These are phyloP conservation scores for Epinephelus fuscoguttatus DNA, from an alignment of 2,113 vertebrate species.

Conservation along the genomic window DNA sequence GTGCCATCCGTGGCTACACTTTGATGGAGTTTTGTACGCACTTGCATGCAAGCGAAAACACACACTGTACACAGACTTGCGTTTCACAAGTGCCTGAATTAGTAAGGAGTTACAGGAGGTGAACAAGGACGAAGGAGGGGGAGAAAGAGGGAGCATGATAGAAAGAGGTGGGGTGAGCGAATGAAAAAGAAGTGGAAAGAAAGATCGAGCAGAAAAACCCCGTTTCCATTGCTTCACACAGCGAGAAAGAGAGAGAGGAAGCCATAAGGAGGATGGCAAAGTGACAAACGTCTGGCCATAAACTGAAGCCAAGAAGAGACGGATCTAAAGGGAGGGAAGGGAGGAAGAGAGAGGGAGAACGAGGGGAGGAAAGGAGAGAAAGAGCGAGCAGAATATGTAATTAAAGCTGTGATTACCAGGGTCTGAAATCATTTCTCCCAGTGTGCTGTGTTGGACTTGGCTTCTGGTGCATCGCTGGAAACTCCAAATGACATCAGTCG, in stretches of 20 bases:
- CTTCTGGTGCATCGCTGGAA: slow-evolving; percentile 54
- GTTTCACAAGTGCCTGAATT: slow-evolving; percentile 34
- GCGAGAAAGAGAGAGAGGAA: slow-evolving; percentile 58
- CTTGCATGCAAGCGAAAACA: neutral
- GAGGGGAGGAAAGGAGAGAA: neutral
- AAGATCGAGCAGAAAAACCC: slow-evolving; percentile 59
- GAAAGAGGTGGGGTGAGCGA: slow-evolving; percentile 18
- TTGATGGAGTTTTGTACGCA: slow-evolving; percentile 19
- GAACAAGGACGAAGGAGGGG: neutral
- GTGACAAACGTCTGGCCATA: slow-evolving; percentile 79
- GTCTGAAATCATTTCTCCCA: slow-evolving; percentile 74
- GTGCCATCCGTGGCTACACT: neutral
- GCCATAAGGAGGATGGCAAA: slow-evolving; percentile 76
- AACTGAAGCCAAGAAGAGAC: slow-evolving; percentile 71
- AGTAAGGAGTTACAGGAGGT: slow-evolving; percentile 24
- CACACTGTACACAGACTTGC: neutral
- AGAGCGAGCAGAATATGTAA: slow-evolving; percentile 64
- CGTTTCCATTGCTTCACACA: slow-evolving; percentile 80
- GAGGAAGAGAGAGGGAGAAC: slow-evolving; percentile 26
- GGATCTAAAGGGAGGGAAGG: slow-evolving; percentile 45
- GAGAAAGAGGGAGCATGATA: neutral
- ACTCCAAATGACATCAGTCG: slow-evolving; percentile 69
- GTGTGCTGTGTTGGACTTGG: slow-evolving; percentile 69
- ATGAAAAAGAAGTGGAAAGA: slow-evolving; percentile 62
- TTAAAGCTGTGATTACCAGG: slow-evolving; percentile 76